Evolutionary conservation across 2,113 vertebrate species (phyloP).

Genomic region (Myotis lucifugus): DNA sequence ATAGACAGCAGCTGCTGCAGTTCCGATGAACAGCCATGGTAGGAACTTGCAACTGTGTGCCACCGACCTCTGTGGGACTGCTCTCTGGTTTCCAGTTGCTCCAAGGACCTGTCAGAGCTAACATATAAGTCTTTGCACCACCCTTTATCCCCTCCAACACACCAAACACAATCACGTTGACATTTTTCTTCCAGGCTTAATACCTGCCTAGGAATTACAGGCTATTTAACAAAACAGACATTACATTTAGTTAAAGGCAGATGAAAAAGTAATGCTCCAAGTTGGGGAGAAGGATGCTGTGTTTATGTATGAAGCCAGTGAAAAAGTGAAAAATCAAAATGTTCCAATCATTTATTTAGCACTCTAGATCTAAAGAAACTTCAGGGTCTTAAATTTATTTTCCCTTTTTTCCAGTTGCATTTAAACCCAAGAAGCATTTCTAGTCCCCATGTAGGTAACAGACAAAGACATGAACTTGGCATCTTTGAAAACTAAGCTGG

Average conservation of each 20-base stretch:
- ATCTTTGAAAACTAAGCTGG: slow-evolving; percentile 6
- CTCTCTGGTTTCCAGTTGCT: not conserved
- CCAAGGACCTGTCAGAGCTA: not conserved
- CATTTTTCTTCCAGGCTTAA: not conserved
- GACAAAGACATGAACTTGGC: not conserved
- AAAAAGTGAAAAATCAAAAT: not conserved
- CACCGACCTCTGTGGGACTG: not conserved
- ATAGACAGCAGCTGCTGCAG: not conserved
- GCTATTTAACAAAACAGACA: not conserved
- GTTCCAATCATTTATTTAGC: not conserved
- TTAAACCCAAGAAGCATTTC: not conserved
- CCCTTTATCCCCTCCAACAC: not conserved
- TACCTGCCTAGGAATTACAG: not conserved
- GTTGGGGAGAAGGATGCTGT: rapidly evolving
- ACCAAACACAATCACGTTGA: not conserved
- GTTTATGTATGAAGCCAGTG: not conserved
- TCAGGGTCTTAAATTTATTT: not conserved
- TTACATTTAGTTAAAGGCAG: not conserved
- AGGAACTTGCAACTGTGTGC: no score
- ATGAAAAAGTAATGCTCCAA: not conserved
- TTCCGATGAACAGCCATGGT: not conserved
- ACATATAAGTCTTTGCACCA: not conserved
- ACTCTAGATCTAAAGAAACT: not conserved
- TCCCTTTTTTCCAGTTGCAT: not conserved
- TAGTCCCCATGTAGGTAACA: not conserved